These are phyloP conservation scores for Actenoides hombroni DNA, from an alignment of 2,113 vertebrate species.

Conservation along the genomic window DNA sequence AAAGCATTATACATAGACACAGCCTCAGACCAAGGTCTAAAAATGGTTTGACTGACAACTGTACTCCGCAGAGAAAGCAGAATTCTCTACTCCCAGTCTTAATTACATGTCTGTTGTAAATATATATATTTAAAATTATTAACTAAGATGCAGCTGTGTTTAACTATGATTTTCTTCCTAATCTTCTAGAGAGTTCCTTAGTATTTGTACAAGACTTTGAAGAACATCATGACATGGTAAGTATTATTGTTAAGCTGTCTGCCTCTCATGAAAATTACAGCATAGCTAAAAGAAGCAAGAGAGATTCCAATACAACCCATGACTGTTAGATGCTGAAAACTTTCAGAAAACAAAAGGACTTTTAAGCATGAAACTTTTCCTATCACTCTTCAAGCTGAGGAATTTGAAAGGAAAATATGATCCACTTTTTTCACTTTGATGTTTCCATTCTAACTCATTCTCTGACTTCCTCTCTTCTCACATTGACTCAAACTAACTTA, in stretches of 20 bases:
- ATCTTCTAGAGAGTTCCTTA: background rate
- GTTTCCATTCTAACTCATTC: background rate
- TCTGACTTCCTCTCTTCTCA: background rate
- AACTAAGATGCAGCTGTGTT: background rate
- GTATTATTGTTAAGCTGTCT: background rate
- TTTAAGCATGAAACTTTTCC: background rate
- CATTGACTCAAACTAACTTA: background rate
- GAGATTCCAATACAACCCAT: background rate
- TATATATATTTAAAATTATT: background rate
- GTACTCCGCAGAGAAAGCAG: background rate
- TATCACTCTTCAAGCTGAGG: background rate
- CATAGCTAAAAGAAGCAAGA: background rate
- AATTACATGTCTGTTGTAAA: background rate
- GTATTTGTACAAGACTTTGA: background rate
- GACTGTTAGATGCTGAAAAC: background rate
- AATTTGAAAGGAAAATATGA: background rate
- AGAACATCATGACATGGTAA: background rate
- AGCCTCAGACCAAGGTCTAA: slow-evolving; percentile 25
- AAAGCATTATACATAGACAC: background rate
- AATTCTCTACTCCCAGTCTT: background rate
- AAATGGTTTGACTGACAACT: slow-evolving; percentile 53
- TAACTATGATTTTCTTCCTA: background rate
- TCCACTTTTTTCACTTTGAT: background rate
- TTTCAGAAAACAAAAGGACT: background rate
- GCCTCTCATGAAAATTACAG: background rate